Evolutionary conservation across 1,140 invertebrate genomes (phyloP), one percentile per base, ranked within the genome.

Genomic region (Lasioglossum albipes): DNA sequence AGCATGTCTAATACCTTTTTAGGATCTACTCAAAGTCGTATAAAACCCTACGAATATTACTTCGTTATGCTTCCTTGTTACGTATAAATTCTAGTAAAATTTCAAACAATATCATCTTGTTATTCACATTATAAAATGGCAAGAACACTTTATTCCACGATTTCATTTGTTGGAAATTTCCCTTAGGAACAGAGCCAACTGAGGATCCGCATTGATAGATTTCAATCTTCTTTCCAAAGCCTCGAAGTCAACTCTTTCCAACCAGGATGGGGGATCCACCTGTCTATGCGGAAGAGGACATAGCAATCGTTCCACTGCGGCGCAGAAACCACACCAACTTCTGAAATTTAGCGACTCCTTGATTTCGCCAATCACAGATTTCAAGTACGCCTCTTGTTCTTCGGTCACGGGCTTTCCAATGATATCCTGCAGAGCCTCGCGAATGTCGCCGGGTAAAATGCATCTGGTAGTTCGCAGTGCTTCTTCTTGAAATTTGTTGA

Each of bases 241-340:
- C 36, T 91, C 87, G 41, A 93, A 93, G 67, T 93, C 93, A 0
- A 88, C 88, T 18, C 81, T 85, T 59, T 93, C 93, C 10, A 93
- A 88, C 91, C 91, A 93, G 5, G 83, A 70, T 2, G 94, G 93
- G 20, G 94, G 94, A 91, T 95, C 94, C 27, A 90, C 87, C 0
- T 94, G 90, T 61, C 92, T 91, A 0, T 90, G 84, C 6, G 93
- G 92, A n/a, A 94, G 92, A 20, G 93, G 89, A 41, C 94, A 94
- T 7, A 95, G 91, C 62, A 95, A 88, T 75, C 96, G 91, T 88
- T 96, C 96, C 82, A 94, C 95, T 7, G 95, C 90, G 0, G 95
- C 95, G 85, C 95, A 96, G 22, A 96, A 88, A 16, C 95, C 95
- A 86, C 95, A 96, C 95, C 95, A 96, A 5, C 94, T 94, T 62